A percentile compares a stretch with the other conserved stretches of the same genome.
These are phyloP conservation scores for Vulpes lagopus DNA, from an alignment of 2,113 vertebrate genomes.

Conservation along the genomic window DNA sequence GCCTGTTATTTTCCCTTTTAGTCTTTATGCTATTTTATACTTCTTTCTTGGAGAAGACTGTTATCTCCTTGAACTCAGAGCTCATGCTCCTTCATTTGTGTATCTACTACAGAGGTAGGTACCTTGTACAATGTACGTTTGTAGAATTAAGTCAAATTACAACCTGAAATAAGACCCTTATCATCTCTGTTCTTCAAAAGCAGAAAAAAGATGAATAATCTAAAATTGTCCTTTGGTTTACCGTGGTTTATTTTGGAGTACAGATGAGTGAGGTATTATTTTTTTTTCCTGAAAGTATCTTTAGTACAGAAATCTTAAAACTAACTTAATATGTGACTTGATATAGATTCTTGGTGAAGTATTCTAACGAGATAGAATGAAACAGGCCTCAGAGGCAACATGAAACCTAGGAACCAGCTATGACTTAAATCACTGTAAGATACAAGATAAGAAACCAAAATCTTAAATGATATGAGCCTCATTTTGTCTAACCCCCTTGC, in stretches of 20 bases:
- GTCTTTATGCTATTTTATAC: neutral
- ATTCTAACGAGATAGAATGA: neutral
- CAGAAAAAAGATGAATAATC: neutral
- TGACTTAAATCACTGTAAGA: neutral
- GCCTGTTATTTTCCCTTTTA: neutral
- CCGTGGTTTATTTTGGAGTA: neutral
- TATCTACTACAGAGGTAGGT: neutral
- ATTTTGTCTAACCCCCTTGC: neutral
- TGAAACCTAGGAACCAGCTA: neutral
- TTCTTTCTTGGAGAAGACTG: neutral
- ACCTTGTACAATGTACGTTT: neutral
- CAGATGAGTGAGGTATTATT: neutral
- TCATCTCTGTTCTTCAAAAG: neutral
- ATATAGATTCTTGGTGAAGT: neutral
- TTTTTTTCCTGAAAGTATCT: conserved; percentile 53
- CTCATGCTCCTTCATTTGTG: neutral
- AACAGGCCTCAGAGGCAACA: neutral
- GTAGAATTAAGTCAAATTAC: conserved; percentile 1
- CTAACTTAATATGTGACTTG: neutral
- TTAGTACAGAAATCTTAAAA: neutral
- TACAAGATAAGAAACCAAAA: neutral
- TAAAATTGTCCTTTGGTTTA: neutral
- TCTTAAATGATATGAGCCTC: neutral
- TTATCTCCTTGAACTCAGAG: neutral
- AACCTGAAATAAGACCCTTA: neutral